Conservation (phyloP, 2,797 vertebrate genomes). For the Psittacula derbiana region DNA sequence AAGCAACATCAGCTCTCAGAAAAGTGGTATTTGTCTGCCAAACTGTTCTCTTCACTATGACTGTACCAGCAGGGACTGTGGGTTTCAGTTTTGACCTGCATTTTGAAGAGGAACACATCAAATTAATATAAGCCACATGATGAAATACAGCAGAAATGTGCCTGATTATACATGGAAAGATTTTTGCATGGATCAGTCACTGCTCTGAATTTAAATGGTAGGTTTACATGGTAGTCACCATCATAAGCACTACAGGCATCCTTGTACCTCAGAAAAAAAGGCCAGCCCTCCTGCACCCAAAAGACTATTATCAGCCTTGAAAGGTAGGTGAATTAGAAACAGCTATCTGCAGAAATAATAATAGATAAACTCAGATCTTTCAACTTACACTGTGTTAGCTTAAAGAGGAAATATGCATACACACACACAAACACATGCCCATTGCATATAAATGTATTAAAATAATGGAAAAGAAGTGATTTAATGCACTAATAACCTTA, state of each 20-base stretch:
- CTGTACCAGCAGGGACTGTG: not conserved
- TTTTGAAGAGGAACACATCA: not conserved
- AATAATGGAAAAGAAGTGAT: not conserved
- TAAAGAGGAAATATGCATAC: not conserved
- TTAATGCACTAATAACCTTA: not conserved
- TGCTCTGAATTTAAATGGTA: not conserved
- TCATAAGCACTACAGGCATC: not conserved
- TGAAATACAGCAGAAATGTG: not conserved
- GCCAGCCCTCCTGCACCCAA: not conserved
- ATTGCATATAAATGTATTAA: not conserved
- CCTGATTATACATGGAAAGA: no score
- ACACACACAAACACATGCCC: no score
- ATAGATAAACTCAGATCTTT: not conserved
- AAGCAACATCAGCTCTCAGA: not conserved
- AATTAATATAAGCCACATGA: not conserved
- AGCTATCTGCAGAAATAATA: not conserved
- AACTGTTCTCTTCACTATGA: not conserved
- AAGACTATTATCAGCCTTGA: not conserved
- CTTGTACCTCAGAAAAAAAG: not conserved
- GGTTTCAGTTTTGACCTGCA: not conserved
- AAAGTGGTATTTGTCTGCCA: not conserved
- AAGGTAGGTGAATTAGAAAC: not conserved
- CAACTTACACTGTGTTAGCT: not conserved
- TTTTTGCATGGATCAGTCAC: not conserved
- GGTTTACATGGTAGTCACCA: not conserved